Evolutionary conservation across 2,888 invertebrate species (phyloP).

Genomic region (Frankliniella intonsa): DNA sequence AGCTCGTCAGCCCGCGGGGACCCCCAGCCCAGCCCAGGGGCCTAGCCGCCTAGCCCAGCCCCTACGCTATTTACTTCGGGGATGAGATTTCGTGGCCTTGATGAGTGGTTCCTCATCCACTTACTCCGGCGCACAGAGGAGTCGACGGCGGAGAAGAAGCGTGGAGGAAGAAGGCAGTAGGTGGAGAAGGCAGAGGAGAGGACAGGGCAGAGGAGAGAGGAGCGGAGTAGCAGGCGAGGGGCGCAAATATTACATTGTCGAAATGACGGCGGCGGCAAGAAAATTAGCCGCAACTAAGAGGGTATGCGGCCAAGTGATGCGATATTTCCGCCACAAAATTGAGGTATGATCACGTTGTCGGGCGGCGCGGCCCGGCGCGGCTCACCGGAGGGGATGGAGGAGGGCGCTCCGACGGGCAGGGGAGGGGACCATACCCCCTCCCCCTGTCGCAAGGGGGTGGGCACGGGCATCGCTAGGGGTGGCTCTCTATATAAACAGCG

Average conservation of each 20-base stretch:
- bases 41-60: neutral
- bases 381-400: neutral
- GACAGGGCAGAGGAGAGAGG: neutral
- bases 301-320: neutral
- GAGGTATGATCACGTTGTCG: neutral
- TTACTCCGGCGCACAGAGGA: neutral
- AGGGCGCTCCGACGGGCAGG: neutral
- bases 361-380: neutral
- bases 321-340: neutral
- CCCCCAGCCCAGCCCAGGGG: too few species aligned
- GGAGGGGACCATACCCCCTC: neutral
- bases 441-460: neutral
- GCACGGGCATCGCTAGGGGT: neutral
- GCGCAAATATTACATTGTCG: neutral
- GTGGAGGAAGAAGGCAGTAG: neutral
- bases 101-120: neutral
- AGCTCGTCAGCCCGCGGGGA: too few species aligned
- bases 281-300: neutral
- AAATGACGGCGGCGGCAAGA: neutral
- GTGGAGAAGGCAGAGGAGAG: neutral
- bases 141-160: neutral
- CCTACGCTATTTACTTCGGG: neutral
- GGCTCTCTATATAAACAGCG: conserved; percentile 3
- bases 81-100: neutral
- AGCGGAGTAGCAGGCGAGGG: neutral